Evolutionary conservation across 2,113 vertebrate species (phyloP).

Genomic region (Stictonetta naevosa): DNA sequence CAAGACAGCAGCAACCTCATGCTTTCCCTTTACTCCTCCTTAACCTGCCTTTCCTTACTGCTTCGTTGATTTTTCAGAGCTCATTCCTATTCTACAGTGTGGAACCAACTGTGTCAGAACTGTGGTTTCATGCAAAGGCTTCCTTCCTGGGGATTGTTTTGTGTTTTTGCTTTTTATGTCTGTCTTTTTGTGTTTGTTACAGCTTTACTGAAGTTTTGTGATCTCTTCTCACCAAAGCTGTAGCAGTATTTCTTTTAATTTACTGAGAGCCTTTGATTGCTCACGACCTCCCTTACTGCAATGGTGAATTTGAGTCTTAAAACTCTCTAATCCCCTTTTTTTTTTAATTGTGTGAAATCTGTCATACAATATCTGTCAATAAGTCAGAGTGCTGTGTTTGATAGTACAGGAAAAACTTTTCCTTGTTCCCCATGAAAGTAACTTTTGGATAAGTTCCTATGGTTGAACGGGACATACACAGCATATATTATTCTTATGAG

Average conservation of each 20-base stretch:
- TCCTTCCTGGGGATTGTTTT: neutral
- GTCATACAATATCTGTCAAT: neutral
- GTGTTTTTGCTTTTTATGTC: neutral
- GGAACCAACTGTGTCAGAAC: neutral
- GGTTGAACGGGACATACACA: neutral
- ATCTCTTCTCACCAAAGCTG: neutral
- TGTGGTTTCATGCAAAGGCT: neutral
- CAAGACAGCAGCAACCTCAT: neutral
- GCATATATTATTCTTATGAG: neutral
- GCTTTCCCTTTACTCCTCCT: neutral
- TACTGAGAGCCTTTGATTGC: neutral
- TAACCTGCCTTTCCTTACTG: neutral
- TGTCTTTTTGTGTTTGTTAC: neutral
- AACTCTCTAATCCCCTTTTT: neutral
- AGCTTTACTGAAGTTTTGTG: neutral
- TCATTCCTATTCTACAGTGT: neutral
- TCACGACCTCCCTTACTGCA: neutral
- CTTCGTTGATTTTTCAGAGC: neutral
- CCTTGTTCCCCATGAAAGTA: neutral
- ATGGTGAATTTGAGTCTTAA: neutral
- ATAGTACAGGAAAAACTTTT: neutral
- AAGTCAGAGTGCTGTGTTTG: neutral
- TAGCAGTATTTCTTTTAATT: neutral
- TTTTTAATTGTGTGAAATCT: neutral
- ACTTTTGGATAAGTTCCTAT: neutral